phyloP scores from a whole-genome alignment of 1,140 invertebrate genomes.

The Caenorhabditis brenneri region DNA sequence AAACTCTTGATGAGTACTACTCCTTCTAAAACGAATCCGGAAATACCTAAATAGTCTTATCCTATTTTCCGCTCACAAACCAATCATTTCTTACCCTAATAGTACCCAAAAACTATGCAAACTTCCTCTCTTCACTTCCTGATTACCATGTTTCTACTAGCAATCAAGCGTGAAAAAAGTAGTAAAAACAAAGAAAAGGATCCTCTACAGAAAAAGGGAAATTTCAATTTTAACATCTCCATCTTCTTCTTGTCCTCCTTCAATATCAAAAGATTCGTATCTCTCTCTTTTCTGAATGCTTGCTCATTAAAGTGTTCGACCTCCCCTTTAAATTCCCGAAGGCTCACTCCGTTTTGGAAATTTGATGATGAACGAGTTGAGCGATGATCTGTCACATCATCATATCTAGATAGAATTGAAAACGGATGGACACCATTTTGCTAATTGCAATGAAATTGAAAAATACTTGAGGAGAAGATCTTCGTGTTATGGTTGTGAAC shows the following conservation, averaged over 20 bases:
- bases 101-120: neutral
- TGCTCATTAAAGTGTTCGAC: slow-evolving; percentile 21
- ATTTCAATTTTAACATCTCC: slow-evolving; percentile 28
- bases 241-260: neutral
- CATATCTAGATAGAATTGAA: slow-evolving; percentile 18
- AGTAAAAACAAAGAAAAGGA: neutral
- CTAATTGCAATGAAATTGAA: neutral
- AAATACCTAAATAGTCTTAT: neutral
- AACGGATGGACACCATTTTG: neutral
- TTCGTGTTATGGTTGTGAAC: neutral
- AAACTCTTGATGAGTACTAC: too few species aligned
- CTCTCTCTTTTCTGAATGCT: slow-evolving; percentile 2
- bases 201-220: neutral
- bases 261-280: slow-evolving; percentile 32
- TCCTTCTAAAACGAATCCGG: neutral
- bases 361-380: slow-evolving; percentile 43
- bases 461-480: neutral
- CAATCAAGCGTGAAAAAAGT: neutral
- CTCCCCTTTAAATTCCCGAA: slow-evolving; percentile 36
- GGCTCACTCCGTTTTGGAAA: slow-evolving; percentile 3
- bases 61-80: too few species aligned
- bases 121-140: slow-evolving; percentile 8
- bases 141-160: slow-evolving; percentile 15
- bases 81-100: neutral
- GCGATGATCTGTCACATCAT: slow-evolving; percentile 24